phyloP scores from a whole-genome alignment of 2,797 vertebrate genomes.

The Cossypha caffra region DNA sequence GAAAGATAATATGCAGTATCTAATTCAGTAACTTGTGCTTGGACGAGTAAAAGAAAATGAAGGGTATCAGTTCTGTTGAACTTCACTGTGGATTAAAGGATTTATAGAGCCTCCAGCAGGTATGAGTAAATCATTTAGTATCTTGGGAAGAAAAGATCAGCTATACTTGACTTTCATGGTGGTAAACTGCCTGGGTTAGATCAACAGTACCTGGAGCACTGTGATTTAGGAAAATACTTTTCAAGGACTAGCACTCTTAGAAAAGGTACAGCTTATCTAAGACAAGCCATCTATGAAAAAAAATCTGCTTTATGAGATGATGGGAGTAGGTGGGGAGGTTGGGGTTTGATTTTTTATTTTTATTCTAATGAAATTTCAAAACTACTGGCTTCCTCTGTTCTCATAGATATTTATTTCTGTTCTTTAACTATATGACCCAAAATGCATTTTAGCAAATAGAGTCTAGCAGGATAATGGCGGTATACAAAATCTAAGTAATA shows the following conservation, averaged over 20 bases:
- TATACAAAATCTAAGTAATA: background rate
- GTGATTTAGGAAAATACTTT: background rate
- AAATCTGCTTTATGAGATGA: background rate
- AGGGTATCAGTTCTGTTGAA: background rate
- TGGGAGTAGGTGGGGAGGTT: accelerated
- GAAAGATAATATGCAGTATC: background rate
- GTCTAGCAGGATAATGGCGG: background rate
- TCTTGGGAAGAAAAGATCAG: background rate
- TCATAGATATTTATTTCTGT: background rate
- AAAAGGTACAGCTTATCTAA: background rate
- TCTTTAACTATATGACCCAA: background rate
- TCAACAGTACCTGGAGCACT: background rate
- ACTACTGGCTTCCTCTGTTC: background rate
- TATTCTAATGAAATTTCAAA: background rate
- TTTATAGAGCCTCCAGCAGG: background rate
- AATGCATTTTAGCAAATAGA: background rate
- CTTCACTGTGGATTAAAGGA: background rate
- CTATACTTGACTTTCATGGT: background rate
- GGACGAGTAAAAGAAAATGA: background rate
- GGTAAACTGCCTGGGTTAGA: background rate
- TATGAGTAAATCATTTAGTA: background rate
- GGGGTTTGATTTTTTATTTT: background rate
- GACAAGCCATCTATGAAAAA: background rate
- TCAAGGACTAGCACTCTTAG: background rate
- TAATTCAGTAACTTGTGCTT: background rate